Evolutionary conservation across 1,140 invertebrate genomes (phyloP).

Genomic region (Adoxophyes honmai): DNA sequence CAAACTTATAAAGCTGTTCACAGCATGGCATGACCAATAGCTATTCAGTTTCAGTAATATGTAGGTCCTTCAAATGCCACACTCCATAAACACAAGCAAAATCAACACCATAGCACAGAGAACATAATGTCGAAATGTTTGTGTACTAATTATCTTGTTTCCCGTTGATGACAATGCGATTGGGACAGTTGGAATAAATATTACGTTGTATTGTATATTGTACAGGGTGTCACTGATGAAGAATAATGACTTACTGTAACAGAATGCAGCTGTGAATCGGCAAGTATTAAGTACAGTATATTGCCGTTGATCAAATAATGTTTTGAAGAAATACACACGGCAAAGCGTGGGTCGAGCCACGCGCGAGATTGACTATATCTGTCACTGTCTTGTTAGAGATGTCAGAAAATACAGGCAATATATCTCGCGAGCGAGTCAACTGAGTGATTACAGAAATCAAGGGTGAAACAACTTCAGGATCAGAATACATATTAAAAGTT

Average conservation of each 20-base stretch:
- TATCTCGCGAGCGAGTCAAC: not conserved
- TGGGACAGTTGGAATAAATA: not conserved
- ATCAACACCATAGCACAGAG: no score
- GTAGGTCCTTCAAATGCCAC: no score
- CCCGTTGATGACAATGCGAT: constrained; percentile 2
- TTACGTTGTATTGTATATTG: not conserved
- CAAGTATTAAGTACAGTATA: not conserved
- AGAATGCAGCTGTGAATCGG: not conserved
- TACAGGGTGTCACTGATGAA: not conserved
- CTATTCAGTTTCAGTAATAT: no score
- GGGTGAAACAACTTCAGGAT: no score
- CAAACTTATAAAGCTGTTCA: no score
- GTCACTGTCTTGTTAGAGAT: no score
- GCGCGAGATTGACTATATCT: no score
- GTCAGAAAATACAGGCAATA: not conserved
- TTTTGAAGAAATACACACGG: not conserved
- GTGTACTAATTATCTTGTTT: constrained; percentile 4
- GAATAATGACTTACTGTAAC: not conserved
- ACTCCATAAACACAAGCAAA: no score
- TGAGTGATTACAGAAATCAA: not conserved
- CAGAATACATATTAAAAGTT: no score
- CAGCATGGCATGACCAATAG: no score
- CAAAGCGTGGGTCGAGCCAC: not conserved
- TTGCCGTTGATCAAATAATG: not conserved
- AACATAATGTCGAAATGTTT: no score